Evolutionary conservation across 1,140 invertebrate genomes (phyloP).

Genomic region (Stegodyphus mimosarum): DNA sequence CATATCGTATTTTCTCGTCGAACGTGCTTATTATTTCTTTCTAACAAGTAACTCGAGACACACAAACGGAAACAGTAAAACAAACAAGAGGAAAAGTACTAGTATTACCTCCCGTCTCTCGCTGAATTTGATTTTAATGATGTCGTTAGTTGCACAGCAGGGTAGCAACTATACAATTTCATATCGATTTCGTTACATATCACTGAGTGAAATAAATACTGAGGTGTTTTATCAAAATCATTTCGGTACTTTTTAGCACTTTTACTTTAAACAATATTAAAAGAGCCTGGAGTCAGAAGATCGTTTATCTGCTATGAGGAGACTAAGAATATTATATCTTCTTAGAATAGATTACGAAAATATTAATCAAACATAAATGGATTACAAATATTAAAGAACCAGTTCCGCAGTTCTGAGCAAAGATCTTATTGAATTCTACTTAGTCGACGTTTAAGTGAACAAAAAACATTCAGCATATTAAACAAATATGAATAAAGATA

Average conservation of each 20-base stretch:
- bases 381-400: background rate
- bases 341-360: background rate
- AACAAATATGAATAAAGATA: too few relatives aligned
- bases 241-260: background rate
- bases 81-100: constrained; percentile 8
- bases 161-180: constrained; percentile 43
- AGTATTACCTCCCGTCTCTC: constrained; percentile 2
- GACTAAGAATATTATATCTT: background rate
- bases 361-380: background rate
- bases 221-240: background rate
- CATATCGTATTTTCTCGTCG: constrained; percentile 33
- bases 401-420: too few relatives aligned
- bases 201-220: constrained; percentile 9
- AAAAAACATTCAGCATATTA: too few relatives aligned
- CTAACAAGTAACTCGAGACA: constrained; percentile 46
- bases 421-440: too few relatives aligned
- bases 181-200: constrained; percentile 30
- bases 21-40: constrained; percentile 51
- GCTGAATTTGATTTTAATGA: constrained; percentile 47
- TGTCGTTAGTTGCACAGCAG: constrained; percentile 42
- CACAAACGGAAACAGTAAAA: constrained; percentile 25
- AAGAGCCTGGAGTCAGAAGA: background rate
- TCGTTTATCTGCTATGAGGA: background rate
- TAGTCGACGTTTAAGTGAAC: too few relatives aligned
- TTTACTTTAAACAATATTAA: background rate